Percentiles rank a stretch among this genome's conserved stretches.
Conservation (phyloP, 1,140 invertebrate species). For the Drosophila sturtevanti region DNA sequence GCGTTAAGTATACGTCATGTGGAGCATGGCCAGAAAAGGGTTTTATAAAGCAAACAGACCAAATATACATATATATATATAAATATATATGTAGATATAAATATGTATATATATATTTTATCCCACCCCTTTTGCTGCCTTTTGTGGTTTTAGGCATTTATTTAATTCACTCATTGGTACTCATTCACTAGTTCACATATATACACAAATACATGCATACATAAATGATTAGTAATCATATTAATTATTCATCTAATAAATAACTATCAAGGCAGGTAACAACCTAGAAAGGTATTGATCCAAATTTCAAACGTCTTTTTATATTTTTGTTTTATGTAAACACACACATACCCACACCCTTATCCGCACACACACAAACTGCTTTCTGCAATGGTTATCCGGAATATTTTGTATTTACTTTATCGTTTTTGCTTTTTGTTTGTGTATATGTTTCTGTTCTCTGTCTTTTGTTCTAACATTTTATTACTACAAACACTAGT, state of each 20-base stretch:
- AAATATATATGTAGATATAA: too few relatives aligned
- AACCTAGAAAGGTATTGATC: background rate
- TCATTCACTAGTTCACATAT: background rate
- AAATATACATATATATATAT: background rate
- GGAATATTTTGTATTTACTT: background rate
- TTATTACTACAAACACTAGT: conserved; percentile 26
- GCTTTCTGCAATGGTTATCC: too few relatives aligned
- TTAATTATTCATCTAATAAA: background rate
- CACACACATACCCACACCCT: too few relatives aligned
- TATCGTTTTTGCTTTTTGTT: background rate
- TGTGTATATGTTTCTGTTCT: conserved; percentile 11
- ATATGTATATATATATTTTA: background rate
- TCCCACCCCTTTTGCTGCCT: conserved; percentile 5
- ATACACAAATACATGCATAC: background rate
- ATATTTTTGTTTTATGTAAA: too few relatives aligned
- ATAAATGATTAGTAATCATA: background rate
- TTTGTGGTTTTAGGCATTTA: conserved; percentile 19
- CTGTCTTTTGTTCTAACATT: conserved; percentile 30
- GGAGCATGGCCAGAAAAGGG: conserved; percentile 14
- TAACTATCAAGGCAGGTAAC: background rate
- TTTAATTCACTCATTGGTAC: conserved; percentile 7
- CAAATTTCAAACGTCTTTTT: background rate
- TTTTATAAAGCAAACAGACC: conserved; percentile 1
- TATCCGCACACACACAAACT: too few relatives aligned
- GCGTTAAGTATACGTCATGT: conserved; percentile 34